Conservation (phyloP, 2,113 vertebrate genomes). For the Daphoenositta chrysoptera region DNA sequence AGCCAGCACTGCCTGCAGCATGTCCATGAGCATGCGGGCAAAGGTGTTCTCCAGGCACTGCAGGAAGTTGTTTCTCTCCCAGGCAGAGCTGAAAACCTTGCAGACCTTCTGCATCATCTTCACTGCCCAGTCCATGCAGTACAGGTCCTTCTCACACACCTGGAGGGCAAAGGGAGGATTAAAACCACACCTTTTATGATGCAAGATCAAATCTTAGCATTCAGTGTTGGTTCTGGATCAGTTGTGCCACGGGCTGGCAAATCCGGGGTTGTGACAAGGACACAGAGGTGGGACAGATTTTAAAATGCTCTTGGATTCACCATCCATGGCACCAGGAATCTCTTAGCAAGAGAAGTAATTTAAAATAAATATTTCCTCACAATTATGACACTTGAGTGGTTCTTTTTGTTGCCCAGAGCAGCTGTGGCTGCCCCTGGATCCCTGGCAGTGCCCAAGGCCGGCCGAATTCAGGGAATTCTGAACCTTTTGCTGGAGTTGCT, state of each 20-base stretch:
- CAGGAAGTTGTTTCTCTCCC: slow-evolving; percentile 79
- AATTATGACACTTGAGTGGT: neutral
- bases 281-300: neutral
- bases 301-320: neutral
- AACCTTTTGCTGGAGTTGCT: neutral
- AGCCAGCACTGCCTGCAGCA: slow-evolving; percentile 71
- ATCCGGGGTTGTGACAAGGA: neutral
- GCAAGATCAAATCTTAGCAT: neutral
- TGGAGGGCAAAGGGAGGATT: neutral
- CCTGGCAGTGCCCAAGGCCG: neutral
- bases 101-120: slow-evolving; percentile 85
- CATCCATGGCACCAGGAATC: neutral
- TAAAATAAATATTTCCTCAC: neutral
- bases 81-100: slow-evolving; percentile 67
- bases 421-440: neutral
- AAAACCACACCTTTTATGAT: neutral
- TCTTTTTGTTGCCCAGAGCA: neutral
- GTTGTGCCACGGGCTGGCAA: neutral
- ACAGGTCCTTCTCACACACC: slow-evolving; percentile 91
- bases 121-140: slow-evolving; percentile 87
- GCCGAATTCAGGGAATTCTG: neutral
- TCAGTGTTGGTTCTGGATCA: accelerated
- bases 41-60: slow-evolving; percentile 82
- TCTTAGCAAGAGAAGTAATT: neutral
- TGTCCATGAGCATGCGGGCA: slow-evolving; percentile 76